phyloP scores from a whole-genome alignment of 2,888 invertebrate genomes.

The Hyles lineata region DNA sequence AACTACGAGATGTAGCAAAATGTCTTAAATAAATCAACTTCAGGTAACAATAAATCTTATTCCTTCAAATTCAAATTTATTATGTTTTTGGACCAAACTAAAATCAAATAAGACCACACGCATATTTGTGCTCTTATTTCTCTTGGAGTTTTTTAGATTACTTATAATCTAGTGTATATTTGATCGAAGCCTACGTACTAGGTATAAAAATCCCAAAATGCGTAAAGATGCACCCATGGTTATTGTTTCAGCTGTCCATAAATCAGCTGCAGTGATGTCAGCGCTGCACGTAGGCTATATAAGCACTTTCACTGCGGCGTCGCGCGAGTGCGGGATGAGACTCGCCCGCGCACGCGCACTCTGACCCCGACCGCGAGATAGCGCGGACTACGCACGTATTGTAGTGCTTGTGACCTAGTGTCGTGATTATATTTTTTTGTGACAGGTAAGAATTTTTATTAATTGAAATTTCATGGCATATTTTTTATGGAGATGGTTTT shows the following conservation, averaged over 20 bases:
- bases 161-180: too few relatives aligned
- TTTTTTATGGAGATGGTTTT: neutral
- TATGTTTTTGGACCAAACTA: too few relatives aligned
- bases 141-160: too few relatives aligned
- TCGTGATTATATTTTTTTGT: conserved; percentile 67
- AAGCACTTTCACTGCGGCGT: conserved; percentile 77
- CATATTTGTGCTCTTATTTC: too few relatives aligned
- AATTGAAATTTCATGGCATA: neutral
- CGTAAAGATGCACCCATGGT: conserved; percentile 46
- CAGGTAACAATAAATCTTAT: too few relatives aligned
- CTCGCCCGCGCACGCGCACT: conserved; percentile 72
- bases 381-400: conserved; percentile 42
- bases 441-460: conserved; percentile 64
- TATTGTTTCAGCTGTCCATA: conserved; percentile 50
- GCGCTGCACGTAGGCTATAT: conserved; percentile 75
- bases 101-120: too few relatives aligned
- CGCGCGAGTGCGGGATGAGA: conserved; percentile 75
- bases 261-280: conserved; percentile 65
- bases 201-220: too few relatives aligned
- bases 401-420: conserved; percentile 70
- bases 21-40: too few relatives aligned
- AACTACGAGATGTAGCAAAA: too few relatives aligned
- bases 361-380: conserved; percentile 68
- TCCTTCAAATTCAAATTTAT: too few relatives aligned
- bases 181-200: too few relatives aligned